phyloP scores from a whole-genome alignment of 2,888 invertebrate genomes.

The Andrena praecox region DNA sequence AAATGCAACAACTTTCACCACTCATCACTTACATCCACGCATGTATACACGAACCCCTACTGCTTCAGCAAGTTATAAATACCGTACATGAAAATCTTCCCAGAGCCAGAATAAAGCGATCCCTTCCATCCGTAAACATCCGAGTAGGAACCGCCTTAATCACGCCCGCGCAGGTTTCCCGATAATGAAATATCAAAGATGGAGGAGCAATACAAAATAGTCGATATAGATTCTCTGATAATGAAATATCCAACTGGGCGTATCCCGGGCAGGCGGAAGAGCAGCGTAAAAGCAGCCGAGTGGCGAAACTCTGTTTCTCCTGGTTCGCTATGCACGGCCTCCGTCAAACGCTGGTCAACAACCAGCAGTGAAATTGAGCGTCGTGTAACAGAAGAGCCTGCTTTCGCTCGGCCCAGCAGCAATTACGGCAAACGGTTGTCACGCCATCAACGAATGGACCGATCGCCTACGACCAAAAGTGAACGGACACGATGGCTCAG shows the following conservation, averaged over 20 bases:
- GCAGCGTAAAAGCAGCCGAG: not conserved
- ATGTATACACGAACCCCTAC: too few relatives aligned
- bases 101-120: not conserved
- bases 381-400: slow-evolving; percentile 57
- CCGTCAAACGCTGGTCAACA: slow-evolving; percentile 60
- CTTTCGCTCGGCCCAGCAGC: slow-evolving; percentile 55
- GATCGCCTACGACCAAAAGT: slow-evolving; percentile 52
- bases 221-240: slow-evolving; percentile 26
- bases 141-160: slow-evolving; percentile 32
- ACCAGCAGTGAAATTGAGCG: slow-evolving; percentile 38
- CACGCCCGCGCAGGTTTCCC: slow-evolving; percentile 39
- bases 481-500: slow-evolving; percentile 9
- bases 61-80: too few relatives aligned
- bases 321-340: slow-evolving; percentile 18
- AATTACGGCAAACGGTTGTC: slow-evolving; percentile 77
- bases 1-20: too few relatives aligned
- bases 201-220: slow-evolving; percentile 35
- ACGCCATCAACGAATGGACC: slow-evolving; percentile 72
- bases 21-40: too few relatives aligned
- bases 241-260: slow-evolving; percentile 27
- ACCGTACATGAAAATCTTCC: too few relatives aligned
- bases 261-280: not conserved
- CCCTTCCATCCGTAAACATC: slow-evolving; percentile 8
- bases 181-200: slow-evolving; percentile 57
- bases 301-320: slow-evolving; percentile 39